phyloP scores from a whole-genome alignment of 2,888 invertebrate genomes.

The Cephus pygmeus region DNA sequence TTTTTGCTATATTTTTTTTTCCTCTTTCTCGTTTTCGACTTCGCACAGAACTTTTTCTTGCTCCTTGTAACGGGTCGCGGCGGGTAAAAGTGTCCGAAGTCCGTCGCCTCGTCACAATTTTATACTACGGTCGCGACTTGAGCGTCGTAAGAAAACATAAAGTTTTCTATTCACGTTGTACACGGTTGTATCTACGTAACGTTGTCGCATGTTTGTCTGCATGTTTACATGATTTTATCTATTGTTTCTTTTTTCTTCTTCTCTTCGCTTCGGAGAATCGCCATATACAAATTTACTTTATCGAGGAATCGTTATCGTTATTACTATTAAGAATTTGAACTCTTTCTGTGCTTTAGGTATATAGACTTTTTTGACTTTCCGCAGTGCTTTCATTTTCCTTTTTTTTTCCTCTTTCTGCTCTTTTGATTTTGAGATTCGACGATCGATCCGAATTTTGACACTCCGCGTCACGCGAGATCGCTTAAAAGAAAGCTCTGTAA shows the following conservation, averaged over 20 bases:
- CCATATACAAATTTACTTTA: not conserved
- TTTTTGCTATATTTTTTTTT: slow-evolving; percentile 29
- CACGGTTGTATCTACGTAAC: not conserved
- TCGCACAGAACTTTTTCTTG: slow-evolving; percentile 28
- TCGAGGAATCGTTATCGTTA: not conserved
- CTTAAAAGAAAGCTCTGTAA: slow-evolving; percentile 59
- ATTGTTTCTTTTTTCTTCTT: not conserved
- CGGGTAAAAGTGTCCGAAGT: too few relatives aligned
- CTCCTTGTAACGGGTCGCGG: slow-evolving; percentile 17
- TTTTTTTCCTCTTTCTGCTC: slow-evolving; percentile 10
- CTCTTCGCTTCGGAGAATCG: not conserved
- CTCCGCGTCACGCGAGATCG: not conserved
- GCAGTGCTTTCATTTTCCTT: slow-evolving; percentile 7
- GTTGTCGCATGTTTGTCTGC: not conserved
- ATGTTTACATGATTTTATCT: not conserved
- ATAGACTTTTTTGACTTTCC: not conserved
- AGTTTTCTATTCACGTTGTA: not conserved
- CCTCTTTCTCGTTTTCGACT: not conserved
- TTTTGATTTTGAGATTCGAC: slow-evolving; percentile 16
- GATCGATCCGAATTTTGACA: not conserved
- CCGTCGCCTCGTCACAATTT: not conserved
- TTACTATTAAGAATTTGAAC: not conserved
- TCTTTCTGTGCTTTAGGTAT: not conserved
- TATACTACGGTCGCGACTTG: not conserved
- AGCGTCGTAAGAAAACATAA: not conserved